A percentile compares a stretch with the other conserved stretches of the same genome.
Conservation (phyloP, 2,797 vertebrate genomes). For the Channa striata region DNA sequence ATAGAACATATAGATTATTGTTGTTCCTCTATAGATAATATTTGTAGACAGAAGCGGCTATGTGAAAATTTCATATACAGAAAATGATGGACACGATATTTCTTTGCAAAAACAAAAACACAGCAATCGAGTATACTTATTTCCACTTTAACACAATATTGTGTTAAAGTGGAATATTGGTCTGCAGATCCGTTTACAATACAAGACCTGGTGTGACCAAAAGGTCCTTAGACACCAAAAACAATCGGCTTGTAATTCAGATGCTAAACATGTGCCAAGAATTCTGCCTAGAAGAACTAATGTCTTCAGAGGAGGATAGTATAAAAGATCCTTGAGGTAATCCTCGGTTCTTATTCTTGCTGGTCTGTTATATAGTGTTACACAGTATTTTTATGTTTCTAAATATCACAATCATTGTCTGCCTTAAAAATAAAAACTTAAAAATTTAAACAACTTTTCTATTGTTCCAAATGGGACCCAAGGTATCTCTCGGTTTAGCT, state of each 20-base stretch:
- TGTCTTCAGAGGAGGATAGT: not conserved
- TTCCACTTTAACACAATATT: not conserved
- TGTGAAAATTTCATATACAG: not conserved
- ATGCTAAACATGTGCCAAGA: conserved; percentile 1
- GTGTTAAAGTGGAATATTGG: too few relatives aligned
- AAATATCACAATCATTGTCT: not conserved
- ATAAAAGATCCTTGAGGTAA: not conserved
- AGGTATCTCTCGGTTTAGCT: not conserved
- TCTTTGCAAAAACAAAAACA: not conserved
- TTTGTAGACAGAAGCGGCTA: not conserved
- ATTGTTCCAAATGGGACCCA: not conserved
- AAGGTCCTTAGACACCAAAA: not conserved
- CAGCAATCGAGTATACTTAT: not conserved
- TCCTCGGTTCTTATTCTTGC: not conserved
- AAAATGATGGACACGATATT: not conserved
- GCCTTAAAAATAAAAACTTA: conserved; percentile 6
- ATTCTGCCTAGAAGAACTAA: conserved; percentile 4
- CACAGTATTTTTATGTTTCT: not conserved
- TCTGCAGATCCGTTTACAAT: conserved; percentile 11
- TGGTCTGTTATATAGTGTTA: not conserved
- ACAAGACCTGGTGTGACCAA: conserved; percentile 7
- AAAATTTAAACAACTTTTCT: not conserved
- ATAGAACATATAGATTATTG: conserved; percentile 20
- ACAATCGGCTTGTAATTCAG: conserved; percentile 4
- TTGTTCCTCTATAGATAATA: conserved; percentile 7